A percentile compares a stretch with the other conserved stretches of the same genome.
phyloP scores from a whole-genome alignment of 2,888 invertebrate species.

The Polymixis lichenea region DNA sequence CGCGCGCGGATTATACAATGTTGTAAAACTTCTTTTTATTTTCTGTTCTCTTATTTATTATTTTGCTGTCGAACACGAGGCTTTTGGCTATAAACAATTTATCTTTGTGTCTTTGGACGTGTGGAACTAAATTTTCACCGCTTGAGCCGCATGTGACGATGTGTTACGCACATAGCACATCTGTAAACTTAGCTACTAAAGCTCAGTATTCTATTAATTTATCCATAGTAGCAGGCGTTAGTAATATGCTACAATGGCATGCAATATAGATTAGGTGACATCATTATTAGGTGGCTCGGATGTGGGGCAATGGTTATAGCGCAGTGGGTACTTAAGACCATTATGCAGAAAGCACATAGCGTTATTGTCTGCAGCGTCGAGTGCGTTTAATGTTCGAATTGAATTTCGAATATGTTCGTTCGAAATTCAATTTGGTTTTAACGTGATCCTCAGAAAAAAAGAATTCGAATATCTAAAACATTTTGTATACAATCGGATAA shows the following conservation, averaged over 20 bases:
- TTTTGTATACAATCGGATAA: background rate
- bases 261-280: constrained; percentile 69
- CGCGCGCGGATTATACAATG: no score
- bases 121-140: background rate
- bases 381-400: constrained; percentile 46
- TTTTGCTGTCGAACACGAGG: background rate
- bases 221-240: constrained; percentile 37
- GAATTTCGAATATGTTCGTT: constrained; percentile 25
- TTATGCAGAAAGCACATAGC: constrained; percentile 54
- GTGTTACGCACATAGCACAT: no score
- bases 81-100: no score
- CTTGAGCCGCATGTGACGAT: no score
- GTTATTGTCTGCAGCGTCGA: constrained; percentile 45
- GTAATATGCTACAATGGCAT: constrained; percentile 49
- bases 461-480: background rate
- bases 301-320: constrained; percentile 61
- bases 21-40: no score
- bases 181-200: background rate
- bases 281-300: constrained; percentile 59
- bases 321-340: constrained; percentile 41
- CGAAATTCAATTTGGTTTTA: constrained; percentile 7
- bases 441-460: background rate
- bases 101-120: background rate
- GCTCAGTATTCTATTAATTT: constrained; percentile 2
- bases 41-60: no score